phyloP scores from a whole-genome alignment of 2,797 vertebrate genomes.

The Sebastes dallii region DNA sequence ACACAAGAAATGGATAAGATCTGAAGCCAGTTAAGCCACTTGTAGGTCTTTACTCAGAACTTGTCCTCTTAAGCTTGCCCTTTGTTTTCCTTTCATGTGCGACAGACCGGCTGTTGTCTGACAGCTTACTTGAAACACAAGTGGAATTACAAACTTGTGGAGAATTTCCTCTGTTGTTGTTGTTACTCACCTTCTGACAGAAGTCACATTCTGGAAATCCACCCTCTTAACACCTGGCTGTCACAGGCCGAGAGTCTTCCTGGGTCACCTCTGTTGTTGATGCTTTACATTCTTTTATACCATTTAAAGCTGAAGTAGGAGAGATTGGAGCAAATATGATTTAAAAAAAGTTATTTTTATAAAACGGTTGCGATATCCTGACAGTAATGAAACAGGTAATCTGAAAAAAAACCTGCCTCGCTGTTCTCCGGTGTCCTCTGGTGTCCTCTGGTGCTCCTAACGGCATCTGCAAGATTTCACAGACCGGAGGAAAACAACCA shows the following conservation, averaged over 20 bases:
- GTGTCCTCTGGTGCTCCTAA: too few relatives aligned
- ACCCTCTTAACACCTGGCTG: neutral
- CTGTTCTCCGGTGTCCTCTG: rapidly evolving
- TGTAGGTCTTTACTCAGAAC: neutral
- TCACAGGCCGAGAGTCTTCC: neutral
- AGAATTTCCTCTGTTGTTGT: neutral
- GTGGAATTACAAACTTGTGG: slow-evolving; percentile 24
- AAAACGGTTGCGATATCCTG: rapidly evolving
- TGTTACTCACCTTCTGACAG: neutral
- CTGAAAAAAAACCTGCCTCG: too few relatives aligned
- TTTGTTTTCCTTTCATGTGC: slow-evolving; percentile 9
- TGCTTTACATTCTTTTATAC: too few relatives aligned
- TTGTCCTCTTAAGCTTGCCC: neutral
- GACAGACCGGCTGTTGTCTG: neutral
- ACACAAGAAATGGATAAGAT: neutral
- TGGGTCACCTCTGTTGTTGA: neutral
- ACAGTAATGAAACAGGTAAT: too few relatives aligned
- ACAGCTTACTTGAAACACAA: neutral
- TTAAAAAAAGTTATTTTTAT: too few relatives aligned
- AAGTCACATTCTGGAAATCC: neutral
- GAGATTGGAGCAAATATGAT: too few relatives aligned
- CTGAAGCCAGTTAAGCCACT: slow-evolving; percentile 8
- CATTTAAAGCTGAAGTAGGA: too few relatives aligned
- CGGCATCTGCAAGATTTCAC: too few relatives aligned
- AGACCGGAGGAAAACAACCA: too few relatives aligned